Percentiles rank a stretch among this genome's conserved stretches.
These are phyloP conservation scores for Maniola hyperantus DNA, from an alignment of 2,888 invertebrate species.

Conservation along the genomic window DNA sequence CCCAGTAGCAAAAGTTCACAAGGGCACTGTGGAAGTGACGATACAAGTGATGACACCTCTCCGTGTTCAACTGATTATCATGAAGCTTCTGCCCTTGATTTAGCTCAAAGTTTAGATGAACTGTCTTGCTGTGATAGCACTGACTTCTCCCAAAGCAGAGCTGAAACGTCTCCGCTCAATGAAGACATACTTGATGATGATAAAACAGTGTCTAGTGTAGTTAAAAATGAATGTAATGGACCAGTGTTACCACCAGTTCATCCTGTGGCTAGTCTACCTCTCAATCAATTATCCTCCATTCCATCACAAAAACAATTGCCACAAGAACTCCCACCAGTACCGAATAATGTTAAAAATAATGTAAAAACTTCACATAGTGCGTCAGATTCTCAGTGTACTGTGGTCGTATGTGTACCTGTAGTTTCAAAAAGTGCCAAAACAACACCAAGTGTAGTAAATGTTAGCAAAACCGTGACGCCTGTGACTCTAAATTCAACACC, in stretches of 20 bases:
- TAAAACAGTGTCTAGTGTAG: conserved; percentile 45
- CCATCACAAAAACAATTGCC: conserved; percentile 58
- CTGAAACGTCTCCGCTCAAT: conserved; percentile 60
- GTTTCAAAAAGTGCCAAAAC: conserved; percentile 33
- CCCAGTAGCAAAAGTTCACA: conserved; percentile 76
- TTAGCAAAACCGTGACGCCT: conserved; percentile 36
- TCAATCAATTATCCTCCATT: conserved; percentile 67
- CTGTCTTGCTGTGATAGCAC: conserved; percentile 70
- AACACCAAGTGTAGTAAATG: conserved; percentile 23
- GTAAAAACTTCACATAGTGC: conserved; percentile 43
- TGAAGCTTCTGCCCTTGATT: conserved; percentile 74
- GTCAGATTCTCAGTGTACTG: conserved; percentile 34
- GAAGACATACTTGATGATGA: conserved; percentile 45
- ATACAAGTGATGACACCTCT: conserved; percentile 74
- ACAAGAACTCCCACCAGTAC: conserved; percentile 49
- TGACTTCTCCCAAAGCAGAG: conserved; percentile 76
- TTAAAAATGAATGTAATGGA: conserved; percentile 42
- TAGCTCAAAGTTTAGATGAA: conserved; percentile 71
- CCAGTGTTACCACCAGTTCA: conserved; percentile 44
- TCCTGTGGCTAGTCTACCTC: conserved; percentile 55
- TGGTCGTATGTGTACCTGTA: conserved; percentile 30
- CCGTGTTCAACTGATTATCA: conserved; percentile 78
- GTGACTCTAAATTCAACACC: conserved; percentile 39
- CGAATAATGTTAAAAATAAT: conserved; percentile 46
- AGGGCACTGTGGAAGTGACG: conserved; percentile 58